Evolutionary conservation across 2,113 vertebrate genomes (phyloP).

Genomic region (Elephas maximus): DNA sequence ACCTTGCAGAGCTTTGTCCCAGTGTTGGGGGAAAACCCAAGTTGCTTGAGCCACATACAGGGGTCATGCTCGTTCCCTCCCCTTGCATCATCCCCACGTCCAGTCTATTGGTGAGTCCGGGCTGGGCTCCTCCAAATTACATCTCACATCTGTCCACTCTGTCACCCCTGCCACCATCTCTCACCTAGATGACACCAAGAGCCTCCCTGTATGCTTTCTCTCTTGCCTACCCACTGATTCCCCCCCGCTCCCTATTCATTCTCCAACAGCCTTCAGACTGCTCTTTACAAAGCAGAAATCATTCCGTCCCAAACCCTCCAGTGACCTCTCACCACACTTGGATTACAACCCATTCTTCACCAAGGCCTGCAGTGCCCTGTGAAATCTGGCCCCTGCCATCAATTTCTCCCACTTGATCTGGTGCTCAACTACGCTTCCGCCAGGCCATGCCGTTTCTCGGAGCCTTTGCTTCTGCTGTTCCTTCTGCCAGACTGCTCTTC

Average conservation of each 20-base stretch:
- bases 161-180: accelerated
- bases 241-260: no score
- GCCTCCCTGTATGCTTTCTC: accelerated
- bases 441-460: not conserved
- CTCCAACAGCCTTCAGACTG: not conserved
- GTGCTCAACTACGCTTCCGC: not conserved
- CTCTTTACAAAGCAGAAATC: not conserved
- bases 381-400: not conserved
- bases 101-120: not conserved
- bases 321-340: not conserved
- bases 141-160: not conserved
- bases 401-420: not conserved
- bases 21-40: not conserved
- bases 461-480: not conserved
- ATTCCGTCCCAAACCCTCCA: not conserved
- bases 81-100: not conserved
- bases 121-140: not conserved
- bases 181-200: not conserved
- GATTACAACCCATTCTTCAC: not conserved
- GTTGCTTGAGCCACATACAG: not conserved
- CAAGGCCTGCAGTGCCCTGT: not conserved
- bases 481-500: not conserved
- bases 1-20: not conserved
- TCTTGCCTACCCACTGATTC: accelerated
- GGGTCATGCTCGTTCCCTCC: not conserved